phyloP scores from a whole-genome alignment of 37 sponge, comb jelly and placozoan species.

The Agelas oroides region DNA sequence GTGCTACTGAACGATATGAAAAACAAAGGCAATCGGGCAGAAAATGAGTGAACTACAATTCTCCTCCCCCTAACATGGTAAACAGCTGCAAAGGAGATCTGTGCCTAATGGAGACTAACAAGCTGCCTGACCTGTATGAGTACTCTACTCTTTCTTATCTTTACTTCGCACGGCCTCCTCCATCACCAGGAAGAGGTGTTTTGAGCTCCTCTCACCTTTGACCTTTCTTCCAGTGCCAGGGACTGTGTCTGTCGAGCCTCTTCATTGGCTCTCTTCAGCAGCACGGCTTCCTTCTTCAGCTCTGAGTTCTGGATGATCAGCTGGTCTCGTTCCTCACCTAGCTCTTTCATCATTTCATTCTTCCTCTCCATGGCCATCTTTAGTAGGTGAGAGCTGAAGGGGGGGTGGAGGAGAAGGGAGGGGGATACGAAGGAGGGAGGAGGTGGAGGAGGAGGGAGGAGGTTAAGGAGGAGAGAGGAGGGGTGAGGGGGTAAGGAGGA shows the following conservation, averaged over 20 bases:
- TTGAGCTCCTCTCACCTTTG: slow-evolving; percentile 52
- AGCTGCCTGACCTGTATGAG: too few species aligned
- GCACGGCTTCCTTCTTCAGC: slow-evolving; percentile 18
- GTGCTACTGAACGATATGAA: too few species aligned
- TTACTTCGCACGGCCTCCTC: too few species aligned
- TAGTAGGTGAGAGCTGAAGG: slow-evolving; percentile 42
- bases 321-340: slow-evolving; percentile 19
- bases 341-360: neutral
- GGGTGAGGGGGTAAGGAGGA: too few species aligned
- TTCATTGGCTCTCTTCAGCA: slow-evolving; percentile 37
- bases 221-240: slow-evolving; percentile 57
- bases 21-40: too few species aligned
- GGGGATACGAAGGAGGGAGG: neutral
- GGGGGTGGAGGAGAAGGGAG: neutral
- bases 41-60: too few species aligned
- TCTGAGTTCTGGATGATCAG: slow-evolving; percentile 19
- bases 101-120: too few species aligned
- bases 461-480: too few species aligned
- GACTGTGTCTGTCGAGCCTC: slow-evolving; percentile 33
- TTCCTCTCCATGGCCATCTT: slow-evolving; percentile 43
- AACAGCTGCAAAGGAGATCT: too few species aligned
- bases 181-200: too few species aligned
- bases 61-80: too few species aligned
- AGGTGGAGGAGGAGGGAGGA: neutral
- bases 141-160: too few species aligned